Evolutionary conservation across 2,888 invertebrate genomes (phyloP).

Genomic region (Exephanes ischioxanthus): DNA sequence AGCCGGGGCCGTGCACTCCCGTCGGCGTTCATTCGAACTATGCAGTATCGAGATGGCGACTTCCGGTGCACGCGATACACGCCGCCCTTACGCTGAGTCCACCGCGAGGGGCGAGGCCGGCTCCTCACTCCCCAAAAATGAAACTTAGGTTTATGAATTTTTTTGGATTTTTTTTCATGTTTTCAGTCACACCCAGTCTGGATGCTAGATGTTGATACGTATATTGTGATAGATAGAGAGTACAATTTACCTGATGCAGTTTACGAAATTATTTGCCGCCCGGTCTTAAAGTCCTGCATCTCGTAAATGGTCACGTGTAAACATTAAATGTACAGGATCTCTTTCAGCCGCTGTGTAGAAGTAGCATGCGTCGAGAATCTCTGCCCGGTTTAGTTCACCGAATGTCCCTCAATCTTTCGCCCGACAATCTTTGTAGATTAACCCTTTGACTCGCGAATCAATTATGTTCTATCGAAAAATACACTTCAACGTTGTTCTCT

Average conservation of each 20-base stretch:
- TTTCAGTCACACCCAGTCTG: constrained; percentile 74
- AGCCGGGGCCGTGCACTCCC: constrained; percentile 91
- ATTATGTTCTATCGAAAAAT: background rate
- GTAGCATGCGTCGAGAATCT: constrained; percentile 76
- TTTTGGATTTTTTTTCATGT: constrained; percentile 1
- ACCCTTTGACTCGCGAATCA: constrained; percentile 39
- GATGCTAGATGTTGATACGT: constrained; percentile 82
- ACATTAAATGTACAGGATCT: constrained; percentile 67
- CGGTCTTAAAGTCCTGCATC: constrained; percentile 37
- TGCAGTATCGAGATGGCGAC: constrained; percentile 85
- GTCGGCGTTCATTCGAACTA: constrained; percentile 83
- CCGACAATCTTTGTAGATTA: constrained; percentile 57
- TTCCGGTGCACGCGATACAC: constrained; percentile 87
- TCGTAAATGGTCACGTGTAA: constrained; percentile 46
- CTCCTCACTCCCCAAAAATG: constrained; percentile 96
- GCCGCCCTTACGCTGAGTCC: constrained; percentile 90
- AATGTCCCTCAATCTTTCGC: constrained; percentile 44
- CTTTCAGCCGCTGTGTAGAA: constrained; percentile 75
- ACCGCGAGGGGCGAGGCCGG: constrained; percentile 84
- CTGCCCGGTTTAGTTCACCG: constrained; percentile 57
- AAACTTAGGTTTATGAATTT: constrained; percentile 91
- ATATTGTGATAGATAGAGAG: constrained; percentile 72
- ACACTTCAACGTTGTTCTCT: background rate
- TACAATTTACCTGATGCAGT: constrained; percentile 72
- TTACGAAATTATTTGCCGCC: constrained; percentile 26